Percentiles rank a stretch among this genome's conserved stretches.
These are phyloP conservation scores for Ennomos erosarius DNA, from an alignment of 2,888 invertebrate species.

Conservation along the genomic window DNA sequence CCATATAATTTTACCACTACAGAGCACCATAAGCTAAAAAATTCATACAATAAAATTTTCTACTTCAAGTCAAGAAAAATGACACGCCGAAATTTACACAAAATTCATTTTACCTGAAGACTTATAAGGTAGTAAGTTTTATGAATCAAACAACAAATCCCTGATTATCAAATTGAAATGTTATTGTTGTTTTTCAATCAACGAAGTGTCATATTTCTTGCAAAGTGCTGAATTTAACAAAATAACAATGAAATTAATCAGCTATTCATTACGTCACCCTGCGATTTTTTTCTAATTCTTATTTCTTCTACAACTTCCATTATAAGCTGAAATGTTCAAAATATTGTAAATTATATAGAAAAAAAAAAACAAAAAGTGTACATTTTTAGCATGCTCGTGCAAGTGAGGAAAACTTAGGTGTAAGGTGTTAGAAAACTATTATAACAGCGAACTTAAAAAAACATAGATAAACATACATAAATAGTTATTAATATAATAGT, in stretches of 20 bases:
- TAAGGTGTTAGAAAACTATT: slow-evolving; percentile 12
- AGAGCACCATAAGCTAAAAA: slow-evolving; percentile 48
- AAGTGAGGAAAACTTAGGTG: slow-evolving; percentile 26
- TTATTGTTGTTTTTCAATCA: not conserved
- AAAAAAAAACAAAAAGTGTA: slow-evolving; percentile 29
- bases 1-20: slow-evolving; percentile 10
- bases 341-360: slow-evolving; percentile 45
- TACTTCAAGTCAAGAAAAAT: slow-evolving; percentile 30
- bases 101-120: too few species aligned
- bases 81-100: not conserved
- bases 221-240: slow-evolving; percentile 15
- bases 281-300: slow-evolving; percentile 81
- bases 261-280: slow-evolving; percentile 70
- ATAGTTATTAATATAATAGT: too few species aligned
- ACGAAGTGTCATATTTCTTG: not conserved
- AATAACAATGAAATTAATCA: slow-evolving; percentile 48
- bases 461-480: not conserved
- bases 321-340: slow-evolving; percentile 80
- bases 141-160: too few species aligned
- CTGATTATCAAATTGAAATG: not conserved
- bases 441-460: not conserved
- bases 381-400: slow-evolving; percentile 51
- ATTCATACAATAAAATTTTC: slow-evolving; percentile 37
- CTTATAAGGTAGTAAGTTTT: too few species aligned
- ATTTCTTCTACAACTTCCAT: slow-evolving; percentile 84